Evolutionary conservation across 2,797 vertebrate genomes (phyloP).

Genomic region (Euphonia xanthogaster): DNA sequence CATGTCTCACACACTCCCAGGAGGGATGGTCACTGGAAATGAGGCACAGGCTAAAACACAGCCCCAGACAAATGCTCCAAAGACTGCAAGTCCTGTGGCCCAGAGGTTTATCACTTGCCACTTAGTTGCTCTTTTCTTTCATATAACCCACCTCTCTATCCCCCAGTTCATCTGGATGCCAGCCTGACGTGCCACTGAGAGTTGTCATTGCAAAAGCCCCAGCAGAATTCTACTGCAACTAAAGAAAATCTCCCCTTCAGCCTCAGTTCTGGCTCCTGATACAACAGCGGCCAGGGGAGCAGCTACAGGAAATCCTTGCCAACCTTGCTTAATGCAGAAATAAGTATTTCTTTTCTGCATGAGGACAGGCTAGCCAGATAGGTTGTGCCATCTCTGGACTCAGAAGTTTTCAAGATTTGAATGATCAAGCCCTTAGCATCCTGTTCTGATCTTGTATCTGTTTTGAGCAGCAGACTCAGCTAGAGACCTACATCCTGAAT

Average conservation of each 20-base stretch:
- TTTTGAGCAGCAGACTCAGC: neutral
- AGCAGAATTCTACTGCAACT: neutral
- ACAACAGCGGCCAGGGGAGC: neutral
- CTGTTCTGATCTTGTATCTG: neutral
- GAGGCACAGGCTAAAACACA: neutral
- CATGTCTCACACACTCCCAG: neutral
- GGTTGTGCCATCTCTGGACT: neutral
- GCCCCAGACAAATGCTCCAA: neutral
- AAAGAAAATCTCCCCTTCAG: neutral
- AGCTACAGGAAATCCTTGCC: neutral
- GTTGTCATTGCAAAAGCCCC: neutral
- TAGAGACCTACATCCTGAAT: neutral
- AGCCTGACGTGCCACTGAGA: neutral
- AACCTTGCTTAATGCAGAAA: neutral
- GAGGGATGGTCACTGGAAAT: neutral
- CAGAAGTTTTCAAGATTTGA: neutral
- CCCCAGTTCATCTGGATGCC: neutral
- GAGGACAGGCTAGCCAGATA: neutral
- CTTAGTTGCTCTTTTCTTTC: neutral
- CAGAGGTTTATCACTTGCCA: neutral
- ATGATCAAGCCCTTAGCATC: neutral
- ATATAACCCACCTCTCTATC: neutral
- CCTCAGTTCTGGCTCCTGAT: neutral
- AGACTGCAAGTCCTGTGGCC: neutral
- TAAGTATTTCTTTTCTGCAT: neutral